A percentile compares a stretch with the other conserved stretches of the same genome.
phyloP scores from a whole-genome alignment of 2,888 invertebrate genomes.

The Cylindroiulus punctatus region DNA sequence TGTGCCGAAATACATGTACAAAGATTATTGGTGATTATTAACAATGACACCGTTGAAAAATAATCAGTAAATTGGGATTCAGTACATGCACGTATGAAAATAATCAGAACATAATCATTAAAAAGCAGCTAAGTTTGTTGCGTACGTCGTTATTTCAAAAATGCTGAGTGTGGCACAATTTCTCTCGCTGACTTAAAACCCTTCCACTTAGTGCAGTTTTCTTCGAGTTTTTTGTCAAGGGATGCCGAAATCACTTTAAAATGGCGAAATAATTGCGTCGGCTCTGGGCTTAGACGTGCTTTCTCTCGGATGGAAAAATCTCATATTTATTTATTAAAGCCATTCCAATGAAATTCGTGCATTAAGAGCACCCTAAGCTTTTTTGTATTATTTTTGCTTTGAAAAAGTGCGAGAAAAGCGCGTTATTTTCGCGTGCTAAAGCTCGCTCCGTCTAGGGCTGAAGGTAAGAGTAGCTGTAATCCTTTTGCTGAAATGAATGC shows the following conservation, averaged over 20 bases:
- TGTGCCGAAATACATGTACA: no score
- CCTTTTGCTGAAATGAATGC: neutral
- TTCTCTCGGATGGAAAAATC: conserved; percentile 14
- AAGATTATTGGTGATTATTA: no score
- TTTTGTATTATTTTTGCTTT: neutral
- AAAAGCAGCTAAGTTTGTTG: no score
- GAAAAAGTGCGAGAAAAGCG: conserved; percentile 27
- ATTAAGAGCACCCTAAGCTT: conserved; percentile 12
- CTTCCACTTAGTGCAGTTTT: neutral
- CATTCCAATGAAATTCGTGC: conserved; percentile 14
- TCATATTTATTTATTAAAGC: conserved; percentile 32
- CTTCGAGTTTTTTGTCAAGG: neutral
- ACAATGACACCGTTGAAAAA: no score
- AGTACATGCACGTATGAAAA: no score
- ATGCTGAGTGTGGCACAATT: neutral
- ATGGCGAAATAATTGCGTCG: conserved; percentile 27
- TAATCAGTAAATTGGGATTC: no score
- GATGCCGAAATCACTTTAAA: neutral
- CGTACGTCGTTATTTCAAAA: neutral
- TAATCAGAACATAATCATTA: no score
- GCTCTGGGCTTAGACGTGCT: conserved; percentile 5
- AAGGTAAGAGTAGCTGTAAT: neutral
- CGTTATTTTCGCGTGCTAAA: neutral
- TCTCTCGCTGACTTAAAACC: neutral
- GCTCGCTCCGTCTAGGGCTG: neutral